phyloP scores from a whole-genome alignment of 2,113 vertebrate genomes.

The Petrocephalus zakoni region DNA sequence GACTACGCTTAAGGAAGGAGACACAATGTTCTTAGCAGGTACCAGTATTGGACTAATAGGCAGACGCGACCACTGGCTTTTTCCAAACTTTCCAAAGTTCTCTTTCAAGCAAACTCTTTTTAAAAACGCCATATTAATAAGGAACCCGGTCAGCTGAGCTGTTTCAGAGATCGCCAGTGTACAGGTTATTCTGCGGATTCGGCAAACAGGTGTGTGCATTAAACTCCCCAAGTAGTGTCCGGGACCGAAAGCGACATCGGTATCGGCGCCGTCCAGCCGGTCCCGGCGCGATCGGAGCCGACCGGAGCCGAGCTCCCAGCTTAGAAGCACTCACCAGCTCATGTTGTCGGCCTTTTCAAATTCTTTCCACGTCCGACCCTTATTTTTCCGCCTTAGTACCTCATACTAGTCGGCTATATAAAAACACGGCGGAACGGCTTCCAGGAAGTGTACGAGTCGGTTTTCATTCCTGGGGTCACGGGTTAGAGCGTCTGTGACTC shows the following conservation, averaged over 20 bases:
- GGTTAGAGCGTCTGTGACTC: conserved; percentile 24
- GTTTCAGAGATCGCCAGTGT: not conserved
- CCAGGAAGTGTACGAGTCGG: conserved; percentile 34
- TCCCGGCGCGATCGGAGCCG: not conserved
- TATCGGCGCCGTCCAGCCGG: not conserved
- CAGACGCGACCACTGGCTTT: not conserved
- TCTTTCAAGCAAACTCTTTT: not conserved
- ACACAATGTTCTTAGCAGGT: not conserved
- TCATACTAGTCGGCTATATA: conserved; percentile 26
- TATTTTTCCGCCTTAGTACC: conserved; percentile 37
- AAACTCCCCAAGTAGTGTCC: not conserved
- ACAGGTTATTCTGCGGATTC: not conserved
- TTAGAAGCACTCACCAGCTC: conserved; percentile 63
- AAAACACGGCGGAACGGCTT: conserved; percentile 26
- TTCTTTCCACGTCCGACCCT: conserved; percentile 37
- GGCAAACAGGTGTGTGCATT: not conserved
- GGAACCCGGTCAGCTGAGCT: not conserved
- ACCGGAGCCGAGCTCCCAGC: not conserved
- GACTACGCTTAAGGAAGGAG: not conserved
- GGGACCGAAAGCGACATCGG: not conserved
- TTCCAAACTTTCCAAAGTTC: not conserved
- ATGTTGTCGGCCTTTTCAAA: conserved; percentile 52
- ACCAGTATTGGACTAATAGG: not conserved
- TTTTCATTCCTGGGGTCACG: conserved; percentile 24
- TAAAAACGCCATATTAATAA: not conserved